Conservation (phyloP, 2,113 vertebrate genomes). For the Mus spicilegus region DNA sequence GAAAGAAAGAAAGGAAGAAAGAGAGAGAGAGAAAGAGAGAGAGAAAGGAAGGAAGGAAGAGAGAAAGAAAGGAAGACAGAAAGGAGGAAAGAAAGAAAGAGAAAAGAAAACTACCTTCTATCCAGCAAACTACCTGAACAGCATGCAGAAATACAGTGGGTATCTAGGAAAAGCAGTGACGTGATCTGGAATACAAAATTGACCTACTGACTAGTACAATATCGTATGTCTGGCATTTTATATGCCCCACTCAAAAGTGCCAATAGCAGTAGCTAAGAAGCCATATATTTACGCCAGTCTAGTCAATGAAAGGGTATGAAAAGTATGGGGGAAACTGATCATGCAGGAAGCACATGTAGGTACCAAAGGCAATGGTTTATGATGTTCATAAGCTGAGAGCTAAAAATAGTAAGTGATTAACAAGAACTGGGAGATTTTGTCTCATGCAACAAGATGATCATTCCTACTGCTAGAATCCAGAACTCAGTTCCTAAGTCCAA, state of each 20-base stretch:
- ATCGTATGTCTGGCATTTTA: neutral
- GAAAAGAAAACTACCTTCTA: neutral
- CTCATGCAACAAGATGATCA: neutral
- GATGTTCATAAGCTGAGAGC: neutral
- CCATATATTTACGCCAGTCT: neutral
- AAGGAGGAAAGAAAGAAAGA: neutral
- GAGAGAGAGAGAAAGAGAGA: too few species aligned
- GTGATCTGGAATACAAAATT: slow-evolving; percentile 22
- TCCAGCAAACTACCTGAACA: neutral
- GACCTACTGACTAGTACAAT: slow-evolving; percentile 11
- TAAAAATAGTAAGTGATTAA: neutral
- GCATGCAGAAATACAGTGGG: neutral
- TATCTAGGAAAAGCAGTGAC: neutral
- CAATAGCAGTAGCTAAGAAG: neutral
- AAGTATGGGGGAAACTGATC: neutral
- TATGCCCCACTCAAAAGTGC: neutral
- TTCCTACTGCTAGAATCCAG: neutral
- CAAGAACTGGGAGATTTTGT: neutral
- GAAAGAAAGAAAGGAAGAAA: too few species aligned
- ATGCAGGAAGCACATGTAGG: neutral
- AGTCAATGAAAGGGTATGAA: neutral
- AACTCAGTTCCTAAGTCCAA: neutral
- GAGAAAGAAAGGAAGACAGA: too few species aligned
- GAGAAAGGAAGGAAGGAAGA: too few species aligned
- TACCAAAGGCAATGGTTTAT: too few species aligned